These are phyloP conservation scores for Rhipidura dahli DNA, from an alignment of 2,113 vertebrate species.

Conservation along the genomic window DNA sequence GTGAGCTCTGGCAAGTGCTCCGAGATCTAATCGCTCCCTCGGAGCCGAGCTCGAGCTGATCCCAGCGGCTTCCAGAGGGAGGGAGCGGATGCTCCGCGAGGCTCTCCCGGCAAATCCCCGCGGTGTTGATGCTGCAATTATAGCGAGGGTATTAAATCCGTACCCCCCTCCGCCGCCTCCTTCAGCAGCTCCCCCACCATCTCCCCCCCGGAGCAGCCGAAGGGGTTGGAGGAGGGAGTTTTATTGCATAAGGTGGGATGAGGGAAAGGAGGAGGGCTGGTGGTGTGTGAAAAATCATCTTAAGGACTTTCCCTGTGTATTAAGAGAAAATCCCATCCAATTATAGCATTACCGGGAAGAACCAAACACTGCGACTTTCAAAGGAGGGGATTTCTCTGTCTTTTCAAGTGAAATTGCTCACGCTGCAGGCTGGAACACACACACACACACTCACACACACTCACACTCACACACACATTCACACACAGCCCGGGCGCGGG, in stretches of 20 bases:
- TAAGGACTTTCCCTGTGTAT: constrained; percentile 70
- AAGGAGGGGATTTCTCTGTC: constrained; percentile 58
- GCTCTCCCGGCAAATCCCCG: neutral
- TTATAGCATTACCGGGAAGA: constrained; percentile 70
- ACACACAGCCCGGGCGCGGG: neutral
- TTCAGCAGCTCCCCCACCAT: neutral
- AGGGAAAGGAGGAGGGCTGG: neutral
- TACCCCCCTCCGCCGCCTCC: neutral
- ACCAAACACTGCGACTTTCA: constrained; percentile 29
- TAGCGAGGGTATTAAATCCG: neutral
- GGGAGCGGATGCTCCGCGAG: neutral
- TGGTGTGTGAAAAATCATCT: constrained; percentile 53
- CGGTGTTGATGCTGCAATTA: neutral
- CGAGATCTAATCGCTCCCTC: neutral
- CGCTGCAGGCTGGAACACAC: constrained; percentile 25
- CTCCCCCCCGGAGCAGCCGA: neutral
- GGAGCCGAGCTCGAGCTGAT: neutral
- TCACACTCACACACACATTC: neutral
- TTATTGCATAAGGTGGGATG: neutral
- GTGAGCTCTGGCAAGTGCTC: constrained; percentile 42
- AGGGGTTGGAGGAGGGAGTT: neutral
- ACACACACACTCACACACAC: neutral
- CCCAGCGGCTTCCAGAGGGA: neutral
- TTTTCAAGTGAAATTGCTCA: constrained; percentile 62
- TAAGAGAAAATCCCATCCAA: constrained; percentile 75